phyloP scores from a whole-genome alignment of 2,888 invertebrate species.

The Rotaria socialis region DNA sequence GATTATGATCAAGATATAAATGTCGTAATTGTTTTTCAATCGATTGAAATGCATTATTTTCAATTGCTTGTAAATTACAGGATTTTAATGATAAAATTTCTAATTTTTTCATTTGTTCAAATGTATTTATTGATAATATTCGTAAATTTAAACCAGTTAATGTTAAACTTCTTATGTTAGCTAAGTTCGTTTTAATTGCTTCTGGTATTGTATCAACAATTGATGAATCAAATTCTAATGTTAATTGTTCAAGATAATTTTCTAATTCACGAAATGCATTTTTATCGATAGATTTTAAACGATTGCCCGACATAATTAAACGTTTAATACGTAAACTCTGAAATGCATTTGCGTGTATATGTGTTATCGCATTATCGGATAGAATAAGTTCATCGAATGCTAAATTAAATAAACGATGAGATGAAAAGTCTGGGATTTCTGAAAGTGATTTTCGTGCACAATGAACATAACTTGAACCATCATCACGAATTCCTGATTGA shows the following conservation, averaged over 20 bases:
- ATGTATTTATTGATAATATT: neutral
- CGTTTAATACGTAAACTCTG: conserved; percentile 43
- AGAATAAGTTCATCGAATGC: conserved; percentile 45
- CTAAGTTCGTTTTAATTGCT: conserved; percentile 40
- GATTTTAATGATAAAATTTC: conserved; percentile 34
- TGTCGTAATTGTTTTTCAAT: conserved; percentile 36
- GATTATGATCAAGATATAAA: conserved; percentile 31
- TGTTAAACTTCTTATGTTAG: conserved; percentile 31
- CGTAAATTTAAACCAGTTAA: conserved; percentile 17
- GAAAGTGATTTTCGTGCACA: conserved; percentile 42
- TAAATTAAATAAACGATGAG: conserved; percentile 35
- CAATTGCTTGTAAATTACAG: neutral
- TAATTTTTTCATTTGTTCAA: conserved; percentile 33
- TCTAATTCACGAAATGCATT: conserved; percentile 39
- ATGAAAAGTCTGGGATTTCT: conserved; percentile 41
- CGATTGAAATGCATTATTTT: conserved; percentile 5
- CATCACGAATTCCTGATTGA: conserved; percentile 46
- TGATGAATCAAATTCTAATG: conserved; percentile 38
- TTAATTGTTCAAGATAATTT: conserved; percentile 45
- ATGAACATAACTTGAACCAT: conserved; percentile 45
- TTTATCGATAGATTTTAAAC: conserved; percentile 38
- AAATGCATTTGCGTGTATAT: conserved; percentile 38
- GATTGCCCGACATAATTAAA: conserved; percentile 41
- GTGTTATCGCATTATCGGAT: conserved; percentile 44
- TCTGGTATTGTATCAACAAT: conserved; percentile 35